phyloP scores from a whole-genome alignment of 2,797 vertebrate species.

The Intellagama lesueurii region DNA sequence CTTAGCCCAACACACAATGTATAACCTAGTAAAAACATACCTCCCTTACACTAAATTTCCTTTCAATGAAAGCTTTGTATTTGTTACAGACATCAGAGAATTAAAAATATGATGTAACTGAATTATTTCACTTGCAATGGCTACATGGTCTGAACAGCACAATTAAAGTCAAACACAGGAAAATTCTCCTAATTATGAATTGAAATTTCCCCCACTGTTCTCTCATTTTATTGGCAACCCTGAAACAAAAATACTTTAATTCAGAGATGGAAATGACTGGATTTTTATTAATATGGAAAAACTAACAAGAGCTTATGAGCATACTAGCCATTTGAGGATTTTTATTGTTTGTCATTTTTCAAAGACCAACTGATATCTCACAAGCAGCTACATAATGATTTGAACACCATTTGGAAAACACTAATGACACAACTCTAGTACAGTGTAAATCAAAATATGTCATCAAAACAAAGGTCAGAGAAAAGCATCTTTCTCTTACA shows the following conservation, averaged over 20 bases:
- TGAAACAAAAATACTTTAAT: neutral
- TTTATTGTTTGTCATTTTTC: constrained; percentile 30
- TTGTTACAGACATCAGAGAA: neutral
- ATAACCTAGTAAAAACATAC: neutral
- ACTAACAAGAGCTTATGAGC: neutral
- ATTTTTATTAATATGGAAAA: neutral
- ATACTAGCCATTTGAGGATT: neutral
- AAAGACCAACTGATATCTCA: constrained; percentile 38
- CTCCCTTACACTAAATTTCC: neutral
- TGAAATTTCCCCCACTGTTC: neutral
- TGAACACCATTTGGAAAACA: constrained; percentile 12
- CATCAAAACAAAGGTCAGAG: constrained; percentile 3
- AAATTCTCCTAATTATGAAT: neutral
- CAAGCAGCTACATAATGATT: constrained; percentile 29
- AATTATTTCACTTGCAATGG: neutral
- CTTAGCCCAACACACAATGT: neutral
- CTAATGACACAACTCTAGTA: constrained; percentile 2
- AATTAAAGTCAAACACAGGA: neutral
- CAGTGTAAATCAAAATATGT: constrained; percentile 3
- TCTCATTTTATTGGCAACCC: neutral
- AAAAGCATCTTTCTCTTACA: constrained; percentile 20
- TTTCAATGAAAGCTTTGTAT: neutral
- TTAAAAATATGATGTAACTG: neutral
- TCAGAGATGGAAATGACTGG: neutral
- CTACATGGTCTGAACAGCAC: neutral